Evolutionary conservation across 2,113 vertebrate genomes (phyloP), one percentile per base, ranked within the genome.

Genomic region (Amblyornis subalaris): DNA sequence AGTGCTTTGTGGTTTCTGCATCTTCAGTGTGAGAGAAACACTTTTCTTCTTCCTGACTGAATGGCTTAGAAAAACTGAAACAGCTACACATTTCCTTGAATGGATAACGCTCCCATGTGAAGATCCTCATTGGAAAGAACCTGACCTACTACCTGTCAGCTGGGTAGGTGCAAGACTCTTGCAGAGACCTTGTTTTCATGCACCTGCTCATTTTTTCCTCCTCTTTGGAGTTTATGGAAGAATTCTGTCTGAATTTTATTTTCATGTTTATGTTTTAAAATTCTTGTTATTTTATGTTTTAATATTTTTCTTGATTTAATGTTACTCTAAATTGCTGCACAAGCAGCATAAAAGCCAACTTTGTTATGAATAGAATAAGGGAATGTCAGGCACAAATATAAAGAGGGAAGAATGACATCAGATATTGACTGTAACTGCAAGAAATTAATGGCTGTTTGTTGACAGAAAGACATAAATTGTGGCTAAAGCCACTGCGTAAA

Each of bases 361-460:
- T 97, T 92, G 81, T 96, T 96, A 91, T 86, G 71, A 96, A 78
- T 65, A 94, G 89, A 97, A 90, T 88, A 87, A 92, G 54, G 57
- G 85, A 95, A 97, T 90, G 87, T 95, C 90, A 95, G 33, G 14
- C 25, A 80, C 61, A 90, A 84, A 92, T 73, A 94, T 91, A 97
- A 96, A 94, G 48, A 54, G 74, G 60, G 57, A 38, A 91, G 88
- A 96, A 96, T 96, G 88, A 79, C 92, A 97, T 94, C 88, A 96
- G 89, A 65, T 96, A 96, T 91, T 20, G 69, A 92, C 83, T 94
- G 51, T 94, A 92, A 93, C 89, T 94, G 69, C 72, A 48, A 87
- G 69, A 93, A 93, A 97, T 97, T 97, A 97, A 96, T 97, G 94
- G 64, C 65, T 92, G 57, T 35, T 87, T 96, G 78, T 94, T 97